Conservation (phyloP, 2,113 vertebrate genomes). For the Galeopterus variegatus region DNA sequence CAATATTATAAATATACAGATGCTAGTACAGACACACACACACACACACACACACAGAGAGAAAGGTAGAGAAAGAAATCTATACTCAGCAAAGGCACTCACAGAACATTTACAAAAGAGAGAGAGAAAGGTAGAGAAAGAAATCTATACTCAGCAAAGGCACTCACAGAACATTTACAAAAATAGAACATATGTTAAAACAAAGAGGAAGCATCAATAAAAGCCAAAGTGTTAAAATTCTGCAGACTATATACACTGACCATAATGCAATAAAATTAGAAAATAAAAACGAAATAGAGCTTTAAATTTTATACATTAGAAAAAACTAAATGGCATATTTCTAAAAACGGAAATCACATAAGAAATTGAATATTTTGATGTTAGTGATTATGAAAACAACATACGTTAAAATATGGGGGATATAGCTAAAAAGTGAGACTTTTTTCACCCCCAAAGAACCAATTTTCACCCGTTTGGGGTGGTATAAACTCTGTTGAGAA, state of each 20-base stretch:
- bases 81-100: neutral
- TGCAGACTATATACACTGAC: neutral
- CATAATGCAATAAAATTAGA: neutral
- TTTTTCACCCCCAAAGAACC: neutral
- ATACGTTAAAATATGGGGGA: neutral
- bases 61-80: neutral
- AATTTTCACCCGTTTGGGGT: conserved; percentile 38
- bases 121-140: neutral
- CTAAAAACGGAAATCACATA: neutral
- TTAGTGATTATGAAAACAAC: neutral
- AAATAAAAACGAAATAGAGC: neutral
- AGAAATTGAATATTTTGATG: neutral
- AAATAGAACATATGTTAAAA: neutral
- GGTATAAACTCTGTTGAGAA: neutral
- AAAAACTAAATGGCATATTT: conserved; percentile 2
- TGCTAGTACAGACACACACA: neutral
- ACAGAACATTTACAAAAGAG: neutral
- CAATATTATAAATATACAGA: neutral
- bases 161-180: neutral
- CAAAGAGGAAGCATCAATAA: neutral
- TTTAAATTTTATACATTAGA: conserved; percentile 20
- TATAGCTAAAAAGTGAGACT: neutral
- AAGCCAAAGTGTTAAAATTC: neutral
- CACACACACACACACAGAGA: too few species aligned
- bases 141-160: neutral